phyloP scores from a whole-genome alignment of 2,113 vertebrate genomes.

The Pandion haliaetus region DNA sequence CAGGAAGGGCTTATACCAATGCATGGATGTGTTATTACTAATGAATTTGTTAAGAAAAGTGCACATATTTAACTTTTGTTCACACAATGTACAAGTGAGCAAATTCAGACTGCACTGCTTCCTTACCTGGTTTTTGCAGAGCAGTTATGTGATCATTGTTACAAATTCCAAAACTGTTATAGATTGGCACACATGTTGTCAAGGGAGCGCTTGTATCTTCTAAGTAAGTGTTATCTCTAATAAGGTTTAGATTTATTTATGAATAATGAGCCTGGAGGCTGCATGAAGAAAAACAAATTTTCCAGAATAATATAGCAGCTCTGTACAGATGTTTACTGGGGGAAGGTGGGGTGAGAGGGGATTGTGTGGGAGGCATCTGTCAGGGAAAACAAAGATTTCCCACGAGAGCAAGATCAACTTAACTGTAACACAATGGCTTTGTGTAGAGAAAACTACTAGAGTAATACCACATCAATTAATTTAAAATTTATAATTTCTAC shows the following conservation, averaged over 20 bases:
- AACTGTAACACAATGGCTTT: background rate
- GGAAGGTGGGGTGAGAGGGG: background rate
- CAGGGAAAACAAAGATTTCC: background rate
- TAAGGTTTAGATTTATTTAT: background rate
- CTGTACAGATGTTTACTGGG: background rate
- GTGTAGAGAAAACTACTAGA: background rate
- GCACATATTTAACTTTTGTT: background rate
- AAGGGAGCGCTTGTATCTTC: background rate
- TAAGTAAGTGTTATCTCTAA: background rate
- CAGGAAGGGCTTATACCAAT: background rate
- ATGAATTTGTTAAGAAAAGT: background rate
- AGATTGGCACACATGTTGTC: fast-evolving
- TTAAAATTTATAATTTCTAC: background rate
- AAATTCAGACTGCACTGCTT: background rate
- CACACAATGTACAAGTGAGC: background rate
- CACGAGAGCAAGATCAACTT: background rate
- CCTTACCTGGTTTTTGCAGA: background rate
- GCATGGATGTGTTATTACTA: background rate
- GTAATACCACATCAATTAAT: background rate
- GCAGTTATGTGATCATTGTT: background rate
- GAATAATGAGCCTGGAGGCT: background rate
- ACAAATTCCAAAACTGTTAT: background rate
- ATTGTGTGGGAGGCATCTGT: background rate
- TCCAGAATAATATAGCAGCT: background rate
- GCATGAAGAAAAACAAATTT: background rate